Evolutionary conservation across 35 echinoderm and acorn worm genomes (phyloP).

Genomic region (Stichopus chloronotus): DNA sequence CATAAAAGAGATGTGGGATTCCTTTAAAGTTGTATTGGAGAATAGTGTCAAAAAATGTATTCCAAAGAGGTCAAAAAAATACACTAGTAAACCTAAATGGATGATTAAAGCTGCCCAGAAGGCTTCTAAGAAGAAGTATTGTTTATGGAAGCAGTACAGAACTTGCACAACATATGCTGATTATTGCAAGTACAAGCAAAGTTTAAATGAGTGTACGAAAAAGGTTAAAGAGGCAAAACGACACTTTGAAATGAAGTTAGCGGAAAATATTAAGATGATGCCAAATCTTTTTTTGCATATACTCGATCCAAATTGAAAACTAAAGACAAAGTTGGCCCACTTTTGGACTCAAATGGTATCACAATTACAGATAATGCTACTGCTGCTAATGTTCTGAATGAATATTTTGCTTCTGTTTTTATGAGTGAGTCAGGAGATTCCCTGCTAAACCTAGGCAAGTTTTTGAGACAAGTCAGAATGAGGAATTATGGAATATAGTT

Average conservation of each 20-base stretch:
- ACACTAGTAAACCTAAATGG: no score
- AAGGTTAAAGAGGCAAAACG: no score
- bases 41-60: neutral
- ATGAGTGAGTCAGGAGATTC: no score
- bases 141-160: neutral
- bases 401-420: constrained; percentile 4
- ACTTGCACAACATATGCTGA: neutral
- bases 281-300: no score
- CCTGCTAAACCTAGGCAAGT: no score
- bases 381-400: neutral
- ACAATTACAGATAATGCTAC: neutral
- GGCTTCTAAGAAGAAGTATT: no score
- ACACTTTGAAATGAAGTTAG: no score
- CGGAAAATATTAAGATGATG: no score
- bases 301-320: no score
- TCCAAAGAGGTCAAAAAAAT: no score
- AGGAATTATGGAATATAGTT: neutral
- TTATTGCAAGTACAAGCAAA: neutral
- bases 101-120: no score
- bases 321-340: no score
- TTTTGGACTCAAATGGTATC: neutral
- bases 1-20: neutral
- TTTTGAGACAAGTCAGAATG: neutral
- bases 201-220: neutral
- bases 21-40: neutral